phyloP scores from a whole-genome alignment of 2,888 invertebrate species.

The Melieria omissa region DNA sequence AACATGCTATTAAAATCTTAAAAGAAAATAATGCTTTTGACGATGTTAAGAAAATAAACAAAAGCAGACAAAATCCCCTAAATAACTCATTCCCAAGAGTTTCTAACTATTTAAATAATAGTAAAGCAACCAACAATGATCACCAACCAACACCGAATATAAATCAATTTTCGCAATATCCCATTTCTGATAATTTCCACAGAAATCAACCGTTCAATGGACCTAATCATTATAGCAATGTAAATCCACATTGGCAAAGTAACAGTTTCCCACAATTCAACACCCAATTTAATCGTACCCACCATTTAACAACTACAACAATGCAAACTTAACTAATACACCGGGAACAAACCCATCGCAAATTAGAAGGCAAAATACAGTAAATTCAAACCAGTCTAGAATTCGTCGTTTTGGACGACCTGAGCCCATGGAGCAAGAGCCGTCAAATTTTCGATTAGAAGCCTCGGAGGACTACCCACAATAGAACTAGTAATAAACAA shows the following conservation, averaged over 20 bases:
- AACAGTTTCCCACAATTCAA: not conserved
- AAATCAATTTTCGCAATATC: not conserved
- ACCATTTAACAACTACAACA: not conserved
- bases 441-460: slow-evolving; percentile 34
- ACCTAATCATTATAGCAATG: not conserved
- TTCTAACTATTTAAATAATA: slow-evolving; percentile 8
- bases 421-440: slow-evolving; percentile 34
- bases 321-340: not conserved
- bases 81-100: slow-evolving; percentile 3
- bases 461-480: slow-evolving; percentile 30
- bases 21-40: slow-evolving; percentile 21
- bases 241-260: not conserved
- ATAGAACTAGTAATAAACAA: slow-evolving; percentile 21
- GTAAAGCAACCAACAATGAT: not conserved
- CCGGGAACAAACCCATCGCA: not conserved
- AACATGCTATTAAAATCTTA: slow-evolving; percentile 19
- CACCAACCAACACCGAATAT: not conserved
- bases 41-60: slow-evolving; percentile 18
- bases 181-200: not conserved
- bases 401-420: slow-evolving; percentile 32
- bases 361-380: not conserved
- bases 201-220: not conserved
- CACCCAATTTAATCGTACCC: not conserved
- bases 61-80: slow-evolving; percentile 4
- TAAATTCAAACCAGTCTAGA: slow-evolving; percentile 31